phyloP scores from a whole-genome alignment of 2,888 invertebrate genomes.

The Fragum sueziense region DNA sequence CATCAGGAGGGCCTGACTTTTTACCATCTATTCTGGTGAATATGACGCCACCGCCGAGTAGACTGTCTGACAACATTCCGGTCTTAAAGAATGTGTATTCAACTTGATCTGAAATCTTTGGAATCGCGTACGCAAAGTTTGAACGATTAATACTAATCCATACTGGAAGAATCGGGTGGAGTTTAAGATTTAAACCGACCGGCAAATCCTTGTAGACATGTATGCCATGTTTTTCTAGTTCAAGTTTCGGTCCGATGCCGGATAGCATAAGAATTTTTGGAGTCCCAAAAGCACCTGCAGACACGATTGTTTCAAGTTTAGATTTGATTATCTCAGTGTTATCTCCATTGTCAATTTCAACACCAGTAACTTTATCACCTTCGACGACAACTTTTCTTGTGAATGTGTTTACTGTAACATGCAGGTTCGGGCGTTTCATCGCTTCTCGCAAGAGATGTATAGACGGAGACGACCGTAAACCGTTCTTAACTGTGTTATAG shows the following conservation, averaged over 20 bases:
- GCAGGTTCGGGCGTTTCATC: too few relatives aligned
- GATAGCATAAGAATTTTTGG: conserved; percentile 11
- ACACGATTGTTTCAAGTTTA: neutral
- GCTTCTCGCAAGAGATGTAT: neutral
- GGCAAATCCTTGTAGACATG: neutral
- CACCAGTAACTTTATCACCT: neutral
- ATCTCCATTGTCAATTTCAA: neutral
- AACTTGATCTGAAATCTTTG: neutral
- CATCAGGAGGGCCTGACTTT: neutral
- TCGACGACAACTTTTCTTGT: neutral
- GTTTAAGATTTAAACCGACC: neutral
- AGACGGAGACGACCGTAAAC: neutral
- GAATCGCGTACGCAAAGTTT: neutral
- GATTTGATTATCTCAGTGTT: neutral
- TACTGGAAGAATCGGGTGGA: neutral
- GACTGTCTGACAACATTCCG: neutral
- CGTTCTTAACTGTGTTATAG: neutral
- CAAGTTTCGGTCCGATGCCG: neutral
- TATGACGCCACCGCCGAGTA: neutral
- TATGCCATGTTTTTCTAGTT: neutral
- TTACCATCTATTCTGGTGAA: neutral
- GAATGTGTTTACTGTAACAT: neutral
- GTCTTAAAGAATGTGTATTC: neutral
- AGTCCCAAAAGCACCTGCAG: conserved; percentile 1
- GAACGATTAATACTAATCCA: too few relatives aligned